phyloP scores from a whole-genome alignment of 2,113 vertebrate species.

The Tenebrosternarchus preto region DNA sequence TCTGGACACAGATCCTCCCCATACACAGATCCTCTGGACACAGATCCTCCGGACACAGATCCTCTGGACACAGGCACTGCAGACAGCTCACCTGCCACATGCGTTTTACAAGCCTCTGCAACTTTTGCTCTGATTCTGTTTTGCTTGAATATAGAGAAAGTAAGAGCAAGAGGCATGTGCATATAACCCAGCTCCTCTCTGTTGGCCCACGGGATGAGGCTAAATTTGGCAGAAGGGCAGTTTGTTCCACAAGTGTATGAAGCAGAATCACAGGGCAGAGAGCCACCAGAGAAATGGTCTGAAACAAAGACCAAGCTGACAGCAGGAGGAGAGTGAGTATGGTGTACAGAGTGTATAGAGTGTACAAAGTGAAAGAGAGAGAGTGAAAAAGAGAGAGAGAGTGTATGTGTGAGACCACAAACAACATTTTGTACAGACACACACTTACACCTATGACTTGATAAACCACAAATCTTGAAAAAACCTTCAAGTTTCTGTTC shows the following conservation, averaged over 20 bases:
- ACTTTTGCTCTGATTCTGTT: conserved; percentile 1
- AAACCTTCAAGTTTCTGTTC: too few species aligned
- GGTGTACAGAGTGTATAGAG: too few species aligned
- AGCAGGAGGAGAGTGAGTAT: too few species aligned
- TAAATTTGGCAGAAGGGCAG: neutral
- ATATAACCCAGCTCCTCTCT: conserved; percentile 3
- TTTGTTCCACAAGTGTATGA: neutral
- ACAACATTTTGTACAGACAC: neutral
- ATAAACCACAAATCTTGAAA: neutral
- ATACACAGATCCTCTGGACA: too few species aligned
- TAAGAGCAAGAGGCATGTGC: neutral
- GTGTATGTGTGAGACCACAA: neutral
- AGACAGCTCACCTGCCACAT: neutral
- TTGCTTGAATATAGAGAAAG: neutral
- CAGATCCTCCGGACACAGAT: too few species aligned
- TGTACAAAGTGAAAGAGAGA: too few species aligned
- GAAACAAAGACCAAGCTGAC: too few species aligned
- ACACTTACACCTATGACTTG: neutral
- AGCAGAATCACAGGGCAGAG: neutral
- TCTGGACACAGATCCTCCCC: too few species aligned
- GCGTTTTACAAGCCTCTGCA: neutral
- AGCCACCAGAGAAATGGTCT: too few species aligned
- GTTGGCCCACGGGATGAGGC: too few species aligned
- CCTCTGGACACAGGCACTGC: neutral
- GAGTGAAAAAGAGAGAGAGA: too few species aligned